phyloP scores from a whole-genome alignment of 2,797 vertebrate species.

The Periophthalmus magnuspinnatus region DNA sequence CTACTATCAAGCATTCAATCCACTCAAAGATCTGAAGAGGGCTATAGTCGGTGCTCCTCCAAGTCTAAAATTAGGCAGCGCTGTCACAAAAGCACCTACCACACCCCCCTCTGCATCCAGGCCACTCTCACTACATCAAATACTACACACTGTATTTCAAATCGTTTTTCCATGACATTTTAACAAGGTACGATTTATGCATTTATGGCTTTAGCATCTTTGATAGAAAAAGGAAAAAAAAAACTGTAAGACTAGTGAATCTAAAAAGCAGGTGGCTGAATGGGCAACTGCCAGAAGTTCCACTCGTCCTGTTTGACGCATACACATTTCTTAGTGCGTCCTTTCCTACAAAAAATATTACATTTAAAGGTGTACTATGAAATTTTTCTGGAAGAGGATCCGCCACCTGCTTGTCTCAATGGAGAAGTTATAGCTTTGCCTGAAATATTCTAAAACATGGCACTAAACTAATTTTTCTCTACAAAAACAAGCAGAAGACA shows the following conservation, averaged over 20 bases:
- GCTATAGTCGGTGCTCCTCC: slow-evolving; percentile 32
- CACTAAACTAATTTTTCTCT: too few species aligned
- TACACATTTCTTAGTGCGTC: neutral
- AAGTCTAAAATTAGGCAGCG: slow-evolving; percentile 68
- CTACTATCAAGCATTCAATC: slow-evolving; percentile 38
- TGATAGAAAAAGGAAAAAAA: too few species aligned
- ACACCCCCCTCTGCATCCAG: slow-evolving; percentile 35
- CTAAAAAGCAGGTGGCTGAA: neutral
- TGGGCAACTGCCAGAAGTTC: too few species aligned
- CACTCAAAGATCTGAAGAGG: slow-evolving; percentile 31
- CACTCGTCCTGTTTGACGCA: neutral
- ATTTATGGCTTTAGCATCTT: neutral
- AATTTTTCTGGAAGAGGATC: too few species aligned
- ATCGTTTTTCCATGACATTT: slow-evolving; percentile 1
- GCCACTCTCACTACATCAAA: slow-evolving; percentile 17
- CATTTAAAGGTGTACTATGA: too few species aligned
- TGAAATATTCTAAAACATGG: too few species aligned
- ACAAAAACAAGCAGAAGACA: too few species aligned
- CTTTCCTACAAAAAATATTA: neutral
- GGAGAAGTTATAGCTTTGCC: too few species aligned
- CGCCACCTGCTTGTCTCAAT: too few species aligned
- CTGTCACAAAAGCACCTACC: slow-evolving; percentile 49
- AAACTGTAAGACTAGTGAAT: neutral
- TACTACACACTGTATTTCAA: slow-evolving; percentile 11
- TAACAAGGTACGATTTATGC: neutral